These are phyloP conservation scores for Crioceris asparagi DNA, from an alignment of 2,888 invertebrate species.

Conservation along the genomic window DNA sequence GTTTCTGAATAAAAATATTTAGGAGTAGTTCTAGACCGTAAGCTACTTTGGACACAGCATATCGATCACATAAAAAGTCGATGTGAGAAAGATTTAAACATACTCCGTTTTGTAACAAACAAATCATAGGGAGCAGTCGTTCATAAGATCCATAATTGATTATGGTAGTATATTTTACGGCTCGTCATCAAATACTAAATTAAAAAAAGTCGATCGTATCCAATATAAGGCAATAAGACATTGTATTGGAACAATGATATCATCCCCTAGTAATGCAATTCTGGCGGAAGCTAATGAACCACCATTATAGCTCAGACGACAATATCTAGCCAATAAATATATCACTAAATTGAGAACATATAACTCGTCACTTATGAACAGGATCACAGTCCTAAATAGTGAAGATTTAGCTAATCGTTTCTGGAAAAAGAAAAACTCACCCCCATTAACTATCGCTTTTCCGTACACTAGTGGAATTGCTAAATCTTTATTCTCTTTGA, in stretches of 20 bases:
- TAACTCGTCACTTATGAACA: neutral
- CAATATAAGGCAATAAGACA: conserved; percentile 4
- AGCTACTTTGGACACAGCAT: conserved; percentile 5
- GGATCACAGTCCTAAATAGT: neutral
- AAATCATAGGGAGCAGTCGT: conserved; percentile 3
- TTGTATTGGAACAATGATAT: conserved; percentile 7
- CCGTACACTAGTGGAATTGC: too few relatives aligned
- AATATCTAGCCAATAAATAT: neutral
- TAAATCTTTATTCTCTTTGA: too few relatives aligned
- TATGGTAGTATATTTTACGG: conserved; percentile 7
- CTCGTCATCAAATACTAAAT: conserved; percentile 1
- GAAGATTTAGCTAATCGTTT: neutral
- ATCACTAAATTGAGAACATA: neutral
- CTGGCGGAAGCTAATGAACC: conserved; percentile 4
- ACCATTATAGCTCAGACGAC: conserved; percentile 1
- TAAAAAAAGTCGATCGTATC: conserved; percentile 4
- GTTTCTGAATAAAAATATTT: neutral
- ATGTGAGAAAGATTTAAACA: neutral
- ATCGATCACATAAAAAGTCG: conserved; percentile 1
- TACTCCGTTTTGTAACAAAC: conserved; percentile 2
- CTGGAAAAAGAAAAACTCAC: neutral
- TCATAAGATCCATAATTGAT: conserved; percentile 5
- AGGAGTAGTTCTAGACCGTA: conserved; percentile 3
- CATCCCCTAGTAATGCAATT: conserved; percentile 5
- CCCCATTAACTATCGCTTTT: neutral